phyloP scores from a whole-genome alignment of 2,113 vertebrate species.

The Ceyx cyanopectus region DNA sequence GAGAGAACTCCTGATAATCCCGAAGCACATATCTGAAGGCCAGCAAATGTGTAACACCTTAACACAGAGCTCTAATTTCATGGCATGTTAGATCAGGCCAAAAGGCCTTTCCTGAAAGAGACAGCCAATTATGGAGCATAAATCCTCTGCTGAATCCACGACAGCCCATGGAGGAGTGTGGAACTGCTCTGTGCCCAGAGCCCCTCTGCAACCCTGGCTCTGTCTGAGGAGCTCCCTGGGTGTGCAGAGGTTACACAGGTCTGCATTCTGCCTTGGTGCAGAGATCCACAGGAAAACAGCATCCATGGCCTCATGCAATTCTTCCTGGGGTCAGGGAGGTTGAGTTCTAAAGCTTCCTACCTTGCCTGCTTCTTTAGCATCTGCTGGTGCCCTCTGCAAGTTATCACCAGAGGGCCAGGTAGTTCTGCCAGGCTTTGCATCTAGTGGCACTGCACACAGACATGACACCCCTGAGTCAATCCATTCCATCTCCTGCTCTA shows the following conservation, averaged over 20 bases:
- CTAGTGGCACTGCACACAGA: background rate
- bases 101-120: background rate
- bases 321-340: conserved; percentile 38
- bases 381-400: conserved; percentile 29
- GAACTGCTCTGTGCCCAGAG: background rate
- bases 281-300: background rate
- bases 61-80: background rate
- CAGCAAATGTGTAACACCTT: background rate
- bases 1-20: background rate
- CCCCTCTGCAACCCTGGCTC: background rate
- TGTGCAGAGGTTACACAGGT: background rate
- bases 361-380: background rate
- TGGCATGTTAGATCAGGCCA: background rate
- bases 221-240: background rate
- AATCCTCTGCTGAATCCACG: background rate
- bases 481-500: background rate
- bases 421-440: background rate
- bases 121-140: background rate
- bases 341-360: background rate
- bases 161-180: background rate
- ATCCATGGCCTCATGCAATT: background rate
- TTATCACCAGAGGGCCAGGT: background rate
- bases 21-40: background rate
- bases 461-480: background rate
- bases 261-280: background rate